Base-by-base conservation (phyloP, 2,113 vertebrate species). In the Cheirogaleus medius region DNA sequence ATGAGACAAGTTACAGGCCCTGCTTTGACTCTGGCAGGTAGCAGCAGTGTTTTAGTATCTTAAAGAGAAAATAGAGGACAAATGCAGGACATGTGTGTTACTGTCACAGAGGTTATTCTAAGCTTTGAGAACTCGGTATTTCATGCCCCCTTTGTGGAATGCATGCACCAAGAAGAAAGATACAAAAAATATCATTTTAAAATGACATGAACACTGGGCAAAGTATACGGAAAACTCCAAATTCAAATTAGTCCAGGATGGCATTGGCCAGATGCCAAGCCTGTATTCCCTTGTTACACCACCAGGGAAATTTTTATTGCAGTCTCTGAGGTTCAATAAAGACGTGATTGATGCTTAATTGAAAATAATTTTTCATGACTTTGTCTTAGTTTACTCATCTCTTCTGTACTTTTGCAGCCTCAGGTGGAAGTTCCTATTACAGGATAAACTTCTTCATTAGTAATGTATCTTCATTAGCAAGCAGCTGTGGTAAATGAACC, bases 381-480 rank as follows among this genome's bases (percentile, higher is more conserved):
- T 47, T 13, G 1, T 47, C 52, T 68, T 13, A 58, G 44, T 80
- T 77, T 76, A 34, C 27, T 20, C 6, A 20, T 60, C 23, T 27
- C 37, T 85, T 85, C 39, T 69, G 29, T 27, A 60, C 71, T 92
- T 95, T 69, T 17, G 1, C n/a, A 91, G 39, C 39, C 66, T 88
- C n/a, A 32, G 29, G 60, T 78, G 63, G 25, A 90, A 39, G n/a
- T 76, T 74, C 23, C 42, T 56, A 9, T 20, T 37, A 42, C 13
- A 49, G 77, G n/a, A 73, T 37, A 84, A 76, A 56, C 3, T 11
- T 60, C 44, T 63, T 85, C 66, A 78, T 90, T 76, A 95, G 76
- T 34, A 21, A 83, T 13, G 15, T 1, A 25, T 69, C 93, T 96
- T 95, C 47, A 73, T 92, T 94, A 98, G 64, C 69, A 83, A 90